Evolutionary conservation across 2,888 invertebrate species (phyloP).

Genomic region (Agonopterix subpropinquella): DNA sequence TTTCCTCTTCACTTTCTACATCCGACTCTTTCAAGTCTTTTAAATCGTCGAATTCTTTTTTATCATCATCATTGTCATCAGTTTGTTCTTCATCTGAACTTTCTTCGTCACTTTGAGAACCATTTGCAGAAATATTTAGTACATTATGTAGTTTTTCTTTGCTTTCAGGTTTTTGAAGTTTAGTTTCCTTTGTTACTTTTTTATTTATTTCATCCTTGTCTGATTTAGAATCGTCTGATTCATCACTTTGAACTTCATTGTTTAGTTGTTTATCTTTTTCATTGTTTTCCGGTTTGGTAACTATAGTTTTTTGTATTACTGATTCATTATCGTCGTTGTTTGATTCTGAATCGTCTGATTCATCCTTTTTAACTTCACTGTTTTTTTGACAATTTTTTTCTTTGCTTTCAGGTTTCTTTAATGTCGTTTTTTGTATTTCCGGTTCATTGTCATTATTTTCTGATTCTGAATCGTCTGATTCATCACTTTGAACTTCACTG

Average conservation of each 20-base stretch:
- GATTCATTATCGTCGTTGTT: background rate
- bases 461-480: background rate
- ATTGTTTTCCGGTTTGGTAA: constrained; percentile 7
- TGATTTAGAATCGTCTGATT: background rate
- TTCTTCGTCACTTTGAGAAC: constrained; percentile 1
- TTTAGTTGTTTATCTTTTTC: constrained; percentile 6
- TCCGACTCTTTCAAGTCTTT: constrained; percentile 71
- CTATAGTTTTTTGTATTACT: background rate
- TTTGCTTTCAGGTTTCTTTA: too few relatives aligned
- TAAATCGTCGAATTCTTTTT: constrained; percentile 30
- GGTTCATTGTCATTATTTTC: background rate
- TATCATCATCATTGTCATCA: constrained; percentile 17
- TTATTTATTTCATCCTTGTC: background rate
- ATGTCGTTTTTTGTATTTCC: background rate
- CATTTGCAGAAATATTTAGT: background rate
- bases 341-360: background rate
- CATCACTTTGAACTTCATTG: background rate
- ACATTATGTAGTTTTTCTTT: background rate
- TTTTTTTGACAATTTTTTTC: constrained; percentile 4
- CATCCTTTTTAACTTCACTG: background rate
- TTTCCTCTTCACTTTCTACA: constrained; percentile 39
- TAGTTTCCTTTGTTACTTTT: background rate
- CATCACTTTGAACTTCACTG: background rate
- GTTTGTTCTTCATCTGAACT: constrained; percentile 12
- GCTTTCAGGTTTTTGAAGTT: background rate